These are phyloP conservation scores for Liolophura sinensis DNA, from an alignment of 1,140 invertebrate species.

Conservation along the genomic window DNA sequence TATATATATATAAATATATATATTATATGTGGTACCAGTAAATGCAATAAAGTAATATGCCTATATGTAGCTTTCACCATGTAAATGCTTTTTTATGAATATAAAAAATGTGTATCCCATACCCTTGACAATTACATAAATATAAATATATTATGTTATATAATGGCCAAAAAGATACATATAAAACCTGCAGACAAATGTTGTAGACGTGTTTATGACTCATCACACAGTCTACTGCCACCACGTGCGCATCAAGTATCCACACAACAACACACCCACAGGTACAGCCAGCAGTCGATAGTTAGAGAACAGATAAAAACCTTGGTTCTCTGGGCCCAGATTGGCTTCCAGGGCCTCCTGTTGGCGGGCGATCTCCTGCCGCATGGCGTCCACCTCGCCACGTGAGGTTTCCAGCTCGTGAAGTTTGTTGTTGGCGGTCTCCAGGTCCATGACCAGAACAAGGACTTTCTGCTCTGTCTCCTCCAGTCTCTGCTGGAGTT, in stretches of 20 bases:
- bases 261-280: conserved; percentile 38
- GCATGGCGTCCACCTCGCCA: conserved; percentile 36
- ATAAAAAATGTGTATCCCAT: too few relatives aligned
- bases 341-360: conserved; percentile 37
- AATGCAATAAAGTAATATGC: too few relatives aligned
- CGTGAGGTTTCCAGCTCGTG: conserved; percentile 37
- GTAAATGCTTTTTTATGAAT: too few relatives aligned
- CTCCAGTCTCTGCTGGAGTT: conserved; percentile 31
- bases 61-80: too few relatives aligned
- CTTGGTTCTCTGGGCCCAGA: conserved; percentile 47
- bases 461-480: conserved; percentile 48
- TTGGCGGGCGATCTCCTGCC: conserved; percentile 42
- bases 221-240: conserved; percentile 1
- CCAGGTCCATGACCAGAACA: conserved; percentile 40
- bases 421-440: conserved; percentile 38
- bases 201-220: too few relatives aligned
- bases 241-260: conserved; percentile 37
- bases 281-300: conserved; percentile 25
- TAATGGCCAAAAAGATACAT: too few relatives aligned
- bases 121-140: too few relatives aligned
- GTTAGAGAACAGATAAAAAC: conserved; percentile 35
- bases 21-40: too few relatives aligned
- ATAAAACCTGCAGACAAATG: too few relatives aligned
- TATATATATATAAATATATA: conserved; percentile 1
- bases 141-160: too few relatives aligned